phyloP scores from a whole-genome alignment of 2,888 invertebrate genomes.

The Pollenia angustigena region DNA sequence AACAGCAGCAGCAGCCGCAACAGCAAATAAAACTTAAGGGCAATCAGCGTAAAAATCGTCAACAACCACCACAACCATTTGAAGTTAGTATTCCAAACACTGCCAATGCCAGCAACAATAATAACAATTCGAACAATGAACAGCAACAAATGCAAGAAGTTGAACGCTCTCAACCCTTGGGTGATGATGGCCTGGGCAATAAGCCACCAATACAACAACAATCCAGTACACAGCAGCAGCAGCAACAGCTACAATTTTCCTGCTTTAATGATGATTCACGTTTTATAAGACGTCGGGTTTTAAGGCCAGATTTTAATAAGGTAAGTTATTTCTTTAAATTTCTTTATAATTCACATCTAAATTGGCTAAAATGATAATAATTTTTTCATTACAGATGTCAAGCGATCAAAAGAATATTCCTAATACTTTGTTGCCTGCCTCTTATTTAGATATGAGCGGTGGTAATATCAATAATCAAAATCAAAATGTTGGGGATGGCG shows the following conservation, averaged over 20 bases:
- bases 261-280: slow-evolving; percentile 78
- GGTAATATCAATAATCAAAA: slow-evolving; percentile 66
- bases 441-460: slow-evolving; percentile 74
- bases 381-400: slow-evolving; percentile 74
- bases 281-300: slow-evolving; percentile 79
- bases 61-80: slow-evolving; percentile 80
- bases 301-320: slow-evolving; percentile 81
- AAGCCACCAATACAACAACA: slow-evolving; percentile 55
- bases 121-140: slow-evolving; percentile 77
- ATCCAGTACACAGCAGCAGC: slow-evolving; percentile 53
- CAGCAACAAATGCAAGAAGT: slow-evolving; percentile 79
- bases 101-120: slow-evolving; percentile 71
- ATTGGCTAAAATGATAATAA: slow-evolving; percentile 13
- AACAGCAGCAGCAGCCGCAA: slow-evolving; percentile 67
- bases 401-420: slow-evolving; percentile 76
- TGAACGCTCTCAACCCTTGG: slow-evolving; percentile 85
- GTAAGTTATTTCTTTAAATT: slow-evolving; percentile 61
- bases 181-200: slow-evolving; percentile 82
- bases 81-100: slow-evolving; percentile 80
- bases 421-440: slow-evolving; percentile 75
- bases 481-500: slow-evolving; percentile 69
- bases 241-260: slow-evolving; percentile 74
- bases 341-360: neutral
- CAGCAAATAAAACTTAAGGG: slow-evolving; percentile 75
- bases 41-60: slow-evolving; percentile 83